Percentiles rank a stretch among this genome's conserved stretches.
phyloP scores from a whole-genome alignment of 2,113 vertebrate genomes.

The Gymnocephalus cernua region DNA sequence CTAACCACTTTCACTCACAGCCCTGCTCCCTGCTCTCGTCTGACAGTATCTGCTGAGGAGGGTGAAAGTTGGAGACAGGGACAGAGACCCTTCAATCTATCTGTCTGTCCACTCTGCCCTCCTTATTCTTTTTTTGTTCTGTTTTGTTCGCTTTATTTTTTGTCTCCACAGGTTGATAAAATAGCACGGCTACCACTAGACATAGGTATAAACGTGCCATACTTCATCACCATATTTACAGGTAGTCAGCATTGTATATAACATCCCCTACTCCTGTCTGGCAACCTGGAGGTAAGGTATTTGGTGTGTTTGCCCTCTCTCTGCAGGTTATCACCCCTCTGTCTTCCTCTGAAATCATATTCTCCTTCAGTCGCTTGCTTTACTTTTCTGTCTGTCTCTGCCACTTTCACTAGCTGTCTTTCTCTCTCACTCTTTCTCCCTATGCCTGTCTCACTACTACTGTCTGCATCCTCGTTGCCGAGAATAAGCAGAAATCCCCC shows the following conservation, averaged over 20 bases:
- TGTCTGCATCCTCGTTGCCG: conserved; percentile 14
- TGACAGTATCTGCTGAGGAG: conserved; percentile 69
- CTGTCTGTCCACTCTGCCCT: conserved; percentile 37
- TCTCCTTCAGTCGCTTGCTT: not conserved
- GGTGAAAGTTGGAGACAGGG: conserved; percentile 60
- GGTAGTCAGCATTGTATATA: not conserved
- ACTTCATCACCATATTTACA: not conserved
- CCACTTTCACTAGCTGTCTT: not conserved
- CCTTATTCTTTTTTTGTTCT: not conserved
- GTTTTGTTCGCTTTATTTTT: not conserved
- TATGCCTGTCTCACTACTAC: not conserved
- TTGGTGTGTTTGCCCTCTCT: conserved; percentile 6
- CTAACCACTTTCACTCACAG: conserved; percentile 45
- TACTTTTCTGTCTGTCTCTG: not conserved
- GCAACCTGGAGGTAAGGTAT: not conserved
- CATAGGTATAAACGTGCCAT: not conserved
- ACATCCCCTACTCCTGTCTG: not conserved
- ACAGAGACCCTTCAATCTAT: conserved; percentile 42
- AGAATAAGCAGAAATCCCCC: conserved; percentile 58
- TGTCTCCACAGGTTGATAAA: not conserved
- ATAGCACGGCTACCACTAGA: not conserved
- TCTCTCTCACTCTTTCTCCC: not conserved
- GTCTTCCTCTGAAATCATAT: not conserved
- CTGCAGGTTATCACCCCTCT: not conserved
- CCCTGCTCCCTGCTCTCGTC: conserved; percentile 40